Percentiles rank a stretch among this genome's conserved stretches.
Conservation (phyloP, 1,140 invertebrate species). For the Formica selysi region DNA sequence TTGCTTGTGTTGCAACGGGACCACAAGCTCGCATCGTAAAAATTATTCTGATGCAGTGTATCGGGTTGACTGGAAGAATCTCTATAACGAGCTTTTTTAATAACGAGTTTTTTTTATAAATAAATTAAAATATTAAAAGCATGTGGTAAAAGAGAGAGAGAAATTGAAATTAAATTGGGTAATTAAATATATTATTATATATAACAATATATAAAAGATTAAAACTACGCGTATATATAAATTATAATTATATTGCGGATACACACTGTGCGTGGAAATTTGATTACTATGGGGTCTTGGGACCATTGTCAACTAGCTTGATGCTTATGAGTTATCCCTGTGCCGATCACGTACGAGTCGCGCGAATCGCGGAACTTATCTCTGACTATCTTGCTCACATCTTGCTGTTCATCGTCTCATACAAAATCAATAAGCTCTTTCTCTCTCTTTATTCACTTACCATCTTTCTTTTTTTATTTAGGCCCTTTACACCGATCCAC, state of each 20-base stretch:
- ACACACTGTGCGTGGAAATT: background rate
- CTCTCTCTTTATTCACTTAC: background rate
- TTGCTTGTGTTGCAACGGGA: background rate
- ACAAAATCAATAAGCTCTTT: constrained; percentile 72
- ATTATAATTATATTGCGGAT: no score
- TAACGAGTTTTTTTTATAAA: background rate
- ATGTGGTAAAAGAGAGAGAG: background rate
- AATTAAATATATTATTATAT: constrained; percentile 19
- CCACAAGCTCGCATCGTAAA: background rate
- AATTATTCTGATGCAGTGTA: background rate
- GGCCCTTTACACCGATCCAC: constrained; percentile 29
- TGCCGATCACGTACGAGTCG: constrained; percentile 33
- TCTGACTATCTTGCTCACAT: background rate
- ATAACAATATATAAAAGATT: background rate
- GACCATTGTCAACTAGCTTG: background rate
- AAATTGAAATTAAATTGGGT: background rate
- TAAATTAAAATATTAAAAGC: constrained; percentile 15
- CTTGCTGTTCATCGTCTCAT: constrained; percentile 65
- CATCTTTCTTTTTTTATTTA: constrained; percentile 50
- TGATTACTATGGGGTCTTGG: background rate
- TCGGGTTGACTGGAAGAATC: background rate
- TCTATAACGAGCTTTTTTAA: background rate
- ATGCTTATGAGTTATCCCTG: background rate
- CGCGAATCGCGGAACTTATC: constrained; percentile 15
- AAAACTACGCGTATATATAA: background rate